A percentile compares a stretch with the other conserved stretches of the same genome.
Evolutionary conservation across 30 jellyfish, hydroid and myxozoan species (phyloP).

Genomic region (Turritopsis dohrnii): DNA sequence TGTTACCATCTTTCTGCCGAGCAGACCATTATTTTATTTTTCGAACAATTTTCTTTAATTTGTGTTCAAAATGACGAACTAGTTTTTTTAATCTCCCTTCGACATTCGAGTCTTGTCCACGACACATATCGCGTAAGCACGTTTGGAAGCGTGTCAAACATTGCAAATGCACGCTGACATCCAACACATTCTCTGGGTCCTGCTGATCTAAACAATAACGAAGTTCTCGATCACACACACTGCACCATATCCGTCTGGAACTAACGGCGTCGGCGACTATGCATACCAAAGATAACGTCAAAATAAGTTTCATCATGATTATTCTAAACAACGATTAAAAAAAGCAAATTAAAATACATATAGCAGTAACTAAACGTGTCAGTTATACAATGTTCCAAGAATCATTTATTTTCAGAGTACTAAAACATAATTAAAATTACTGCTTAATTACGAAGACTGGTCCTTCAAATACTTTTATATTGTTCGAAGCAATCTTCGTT

Average conservation of each 20-base stretch:
- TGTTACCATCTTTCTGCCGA: background rate
- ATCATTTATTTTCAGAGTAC: background rate
- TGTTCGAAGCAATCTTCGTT: background rate
- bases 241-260: background rate
- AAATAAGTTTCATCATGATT: background rate
- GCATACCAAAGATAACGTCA: background rate
- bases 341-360: too few species aligned
- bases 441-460: background rate
- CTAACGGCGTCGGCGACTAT: background rate
- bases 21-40: background rate
- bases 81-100: background rate
- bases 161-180: background rate
- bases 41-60: background rate
- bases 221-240: background rate
- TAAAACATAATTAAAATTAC: background rate
- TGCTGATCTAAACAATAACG: background rate
- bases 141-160: background rate
- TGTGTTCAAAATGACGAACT: background rate
- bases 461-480: background rate
- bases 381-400: too few species aligned
- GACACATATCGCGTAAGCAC: background rate
- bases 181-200: background rate
- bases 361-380: background rate
- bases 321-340: background rate
- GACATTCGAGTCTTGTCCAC: background rate